Conservation (phyloP, 2,113 vertebrate species). For the Sapayoa aenigma region DNA sequence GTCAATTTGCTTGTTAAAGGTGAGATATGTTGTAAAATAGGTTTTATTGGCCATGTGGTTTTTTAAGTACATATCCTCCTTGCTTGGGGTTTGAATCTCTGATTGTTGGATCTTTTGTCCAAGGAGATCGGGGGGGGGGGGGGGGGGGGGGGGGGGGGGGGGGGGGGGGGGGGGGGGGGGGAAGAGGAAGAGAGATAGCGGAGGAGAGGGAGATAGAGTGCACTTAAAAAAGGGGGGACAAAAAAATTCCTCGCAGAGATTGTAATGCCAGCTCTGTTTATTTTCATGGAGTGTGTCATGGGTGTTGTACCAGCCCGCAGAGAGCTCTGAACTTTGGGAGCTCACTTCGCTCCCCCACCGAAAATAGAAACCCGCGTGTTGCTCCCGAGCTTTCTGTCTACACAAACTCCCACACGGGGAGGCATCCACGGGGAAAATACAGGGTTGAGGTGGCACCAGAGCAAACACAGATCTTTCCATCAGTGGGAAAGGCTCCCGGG, state of each 20-base stretch:
- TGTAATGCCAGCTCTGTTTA: conserved; percentile 23
- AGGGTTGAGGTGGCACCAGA: background rate
- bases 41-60: conserved; percentile 61
- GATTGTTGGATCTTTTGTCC: conserved; percentile 58
- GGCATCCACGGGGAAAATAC: background rate
- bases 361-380: background rate
- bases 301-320: background rate
- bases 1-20: conserved; percentile 57
- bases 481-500: background rate
- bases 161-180: no score
- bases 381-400: background rate
- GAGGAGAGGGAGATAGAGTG: background rate
- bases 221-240: background rate
- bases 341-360: background rate
- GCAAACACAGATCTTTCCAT: background rate
- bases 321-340: conserved; percentile 1
- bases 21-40: conserved; percentile 51
- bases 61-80: conserved; percentile 46
- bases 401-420: background rate
- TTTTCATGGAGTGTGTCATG: background rate
- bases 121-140: background rate
- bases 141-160: no score
- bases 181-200: background rate
- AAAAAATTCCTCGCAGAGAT: background rate
- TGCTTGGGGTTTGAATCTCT: conserved; percentile 26